These are phyloP conservation scores for Aelia acuminata DNA, from an alignment of 2,888 invertebrate genomes.

Conservation along the genomic window DNA sequence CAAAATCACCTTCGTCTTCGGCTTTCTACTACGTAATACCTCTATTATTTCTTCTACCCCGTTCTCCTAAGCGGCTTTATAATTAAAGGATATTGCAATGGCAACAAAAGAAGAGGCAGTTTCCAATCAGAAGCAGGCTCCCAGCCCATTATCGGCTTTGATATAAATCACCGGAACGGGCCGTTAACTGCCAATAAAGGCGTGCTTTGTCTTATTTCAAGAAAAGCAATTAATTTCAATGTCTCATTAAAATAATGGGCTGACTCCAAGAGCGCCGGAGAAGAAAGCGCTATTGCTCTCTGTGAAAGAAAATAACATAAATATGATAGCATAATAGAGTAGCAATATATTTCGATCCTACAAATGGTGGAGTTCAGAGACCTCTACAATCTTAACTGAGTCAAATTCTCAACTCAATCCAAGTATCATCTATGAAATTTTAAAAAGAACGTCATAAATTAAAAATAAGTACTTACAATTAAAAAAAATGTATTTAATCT, in stretches of 20 bases:
- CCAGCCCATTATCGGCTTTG: background rate
- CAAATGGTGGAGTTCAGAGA: no score
- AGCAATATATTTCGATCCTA: background rate
- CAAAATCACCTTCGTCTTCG: no score
- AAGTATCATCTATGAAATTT: no score
- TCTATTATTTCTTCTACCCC: background rate
- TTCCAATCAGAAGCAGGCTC: conserved; percentile 31
- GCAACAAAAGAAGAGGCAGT: background rate
- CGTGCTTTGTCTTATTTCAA: conserved; percentile 20
- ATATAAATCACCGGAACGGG: conserved; percentile 1
- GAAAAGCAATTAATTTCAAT: conserved; percentile 14
- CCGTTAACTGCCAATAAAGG: conserved; percentile 15
- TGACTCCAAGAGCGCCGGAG: background rate
- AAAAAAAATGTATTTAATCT: no score
- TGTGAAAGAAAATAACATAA: background rate
- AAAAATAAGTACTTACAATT: no score
- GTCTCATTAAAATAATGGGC: background rate
- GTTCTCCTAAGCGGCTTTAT: background rate
- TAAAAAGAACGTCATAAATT: no score
- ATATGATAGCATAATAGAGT: background rate
- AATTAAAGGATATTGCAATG: background rate
- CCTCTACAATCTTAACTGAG: no score
- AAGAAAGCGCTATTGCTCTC: background rate
- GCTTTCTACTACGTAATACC: background rate
- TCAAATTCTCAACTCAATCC: no score